Conservation (phyloP, 1,140 invertebrate species). For the Leucophenga varia region DNA sequence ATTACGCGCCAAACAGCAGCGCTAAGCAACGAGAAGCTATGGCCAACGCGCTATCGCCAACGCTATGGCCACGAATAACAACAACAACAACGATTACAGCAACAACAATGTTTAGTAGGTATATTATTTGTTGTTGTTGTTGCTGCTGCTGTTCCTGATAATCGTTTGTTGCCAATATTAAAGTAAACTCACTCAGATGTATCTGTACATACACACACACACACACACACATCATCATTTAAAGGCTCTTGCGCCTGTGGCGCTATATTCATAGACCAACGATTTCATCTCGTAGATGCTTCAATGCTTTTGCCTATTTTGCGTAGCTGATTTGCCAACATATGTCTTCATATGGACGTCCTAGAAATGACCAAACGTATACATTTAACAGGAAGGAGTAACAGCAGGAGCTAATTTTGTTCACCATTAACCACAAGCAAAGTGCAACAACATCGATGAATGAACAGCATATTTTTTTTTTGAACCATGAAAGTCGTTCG, state of each 20-base stretch:
- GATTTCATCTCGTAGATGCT: background rate
- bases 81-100: background rate
- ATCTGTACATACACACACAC: too few relatives aligned
- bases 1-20: conserved; percentile 44
- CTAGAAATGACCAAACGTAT: too few relatives aligned
- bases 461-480: too few relatives aligned
- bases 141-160: conserved; percentile 17
- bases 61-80: too few relatives aligned
- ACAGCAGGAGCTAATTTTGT: conserved; percentile 9
- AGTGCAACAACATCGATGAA: too few relatives aligned
- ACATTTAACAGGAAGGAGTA: conserved; percentile 7
- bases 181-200: background rate
- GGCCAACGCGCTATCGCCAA: too few relatives aligned
- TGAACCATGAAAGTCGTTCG: too few relatives aligned
- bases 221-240: too few relatives aligned
- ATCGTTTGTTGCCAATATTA: conserved; percentile 12
- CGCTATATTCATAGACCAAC: too few relatives aligned
- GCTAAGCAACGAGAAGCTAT: too few relatives aligned
- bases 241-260: background rate
- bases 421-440: background rate
- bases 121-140: conserved; percentile 24
- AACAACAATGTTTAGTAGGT: conserved; percentile 3
- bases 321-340: background rate
- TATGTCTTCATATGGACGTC: too few relatives aligned
- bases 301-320: background rate